Base-by-base conservation (phyloP, 2,888 invertebrate genomes). In the Bellardia pandia region DNA sequence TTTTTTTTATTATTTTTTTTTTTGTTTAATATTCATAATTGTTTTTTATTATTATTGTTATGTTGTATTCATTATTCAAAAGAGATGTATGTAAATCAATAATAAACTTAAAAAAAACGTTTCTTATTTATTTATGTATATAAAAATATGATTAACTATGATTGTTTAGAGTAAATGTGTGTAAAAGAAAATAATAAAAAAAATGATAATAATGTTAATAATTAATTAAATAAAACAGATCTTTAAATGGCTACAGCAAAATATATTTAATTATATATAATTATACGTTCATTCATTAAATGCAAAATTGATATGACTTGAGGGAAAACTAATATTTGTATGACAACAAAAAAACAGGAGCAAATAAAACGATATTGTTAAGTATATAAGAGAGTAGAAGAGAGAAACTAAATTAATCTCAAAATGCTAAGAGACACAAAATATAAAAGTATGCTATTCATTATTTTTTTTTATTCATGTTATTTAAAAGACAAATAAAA, bases 91-190 rank as follows among this genome's bases (percentile, higher is more conserved):
- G 60, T 66, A 85, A 75, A 84, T 83, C 78, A 81, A 87, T 85
- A 69, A 79, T 82, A 85, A 83, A 85, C 83, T 79, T 85, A 83
- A 79, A 78, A 79, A 69, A 16, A 13, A 23, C 9, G 37, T 42
- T 82, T 60, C 76, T 82, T 82, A 82, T 76, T 68, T 78, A 62
- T 87, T 74, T 80, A 71, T 76, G 84, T 84, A 87, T 76, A 87
- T 84, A 87, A 85, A 86, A 85, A 87, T 87, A 87, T 78, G 68
- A 81, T 87, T 87, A 85, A 87, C 87, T 87, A 87, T 87, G 87
- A 85, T 85, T 87, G 75, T 84, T 87, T 77, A 72, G 71, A 58
- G 30, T 69, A 68, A 76, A 77, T 76, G 72, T 51, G 69, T 83
- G 60, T 62, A 53, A 53, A 76, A 53, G 48, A 62, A 68, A 30